These are phyloP conservation scores for Thermophis baileyi DNA, from an alignment of 2,113 vertebrate genomes.

Conservation along the genomic window DNA sequence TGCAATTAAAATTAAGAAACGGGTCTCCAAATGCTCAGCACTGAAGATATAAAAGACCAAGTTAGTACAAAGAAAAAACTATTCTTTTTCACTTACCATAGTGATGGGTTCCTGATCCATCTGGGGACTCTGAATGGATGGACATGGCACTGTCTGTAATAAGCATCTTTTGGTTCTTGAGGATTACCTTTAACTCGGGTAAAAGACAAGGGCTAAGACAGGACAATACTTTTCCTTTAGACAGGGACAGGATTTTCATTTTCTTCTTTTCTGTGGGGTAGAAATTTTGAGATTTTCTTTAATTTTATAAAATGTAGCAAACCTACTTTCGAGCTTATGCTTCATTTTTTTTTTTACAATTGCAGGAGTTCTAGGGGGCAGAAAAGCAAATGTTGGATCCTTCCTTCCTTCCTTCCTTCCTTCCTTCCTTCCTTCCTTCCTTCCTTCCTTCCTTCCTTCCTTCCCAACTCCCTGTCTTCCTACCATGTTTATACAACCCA, in stretches of 20 bases:
- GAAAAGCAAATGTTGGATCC: not conserved
- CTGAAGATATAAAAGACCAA: not conserved
- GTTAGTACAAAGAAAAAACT: not conserved
- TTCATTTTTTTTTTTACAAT: not conserved
- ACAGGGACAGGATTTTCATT: not conserved
- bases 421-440: not conserved
- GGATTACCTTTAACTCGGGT: not conserved
- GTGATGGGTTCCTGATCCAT: not conserved
- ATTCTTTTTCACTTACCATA: not conserved
- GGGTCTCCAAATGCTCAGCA: not conserved
- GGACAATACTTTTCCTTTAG: not conserved
- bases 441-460: no score
- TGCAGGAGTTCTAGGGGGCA: not conserved
- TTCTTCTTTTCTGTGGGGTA: not conserved
- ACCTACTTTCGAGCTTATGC: not conserved
- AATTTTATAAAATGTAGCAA: not conserved
- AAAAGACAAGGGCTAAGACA: not conserved
- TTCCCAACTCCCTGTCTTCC: no score
- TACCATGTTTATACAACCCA: not conserved
- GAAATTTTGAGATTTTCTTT: not conserved
- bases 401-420: not conserved
- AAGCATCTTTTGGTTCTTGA: not conserved
- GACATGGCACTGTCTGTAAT: not conserved
- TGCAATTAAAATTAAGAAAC: not conserved
- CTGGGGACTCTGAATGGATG: not conserved